Evolutionary conservation across 2,888 invertebrate genomes (phyloP).

Genomic region (Agonopterix alstromeriana): DNA sequence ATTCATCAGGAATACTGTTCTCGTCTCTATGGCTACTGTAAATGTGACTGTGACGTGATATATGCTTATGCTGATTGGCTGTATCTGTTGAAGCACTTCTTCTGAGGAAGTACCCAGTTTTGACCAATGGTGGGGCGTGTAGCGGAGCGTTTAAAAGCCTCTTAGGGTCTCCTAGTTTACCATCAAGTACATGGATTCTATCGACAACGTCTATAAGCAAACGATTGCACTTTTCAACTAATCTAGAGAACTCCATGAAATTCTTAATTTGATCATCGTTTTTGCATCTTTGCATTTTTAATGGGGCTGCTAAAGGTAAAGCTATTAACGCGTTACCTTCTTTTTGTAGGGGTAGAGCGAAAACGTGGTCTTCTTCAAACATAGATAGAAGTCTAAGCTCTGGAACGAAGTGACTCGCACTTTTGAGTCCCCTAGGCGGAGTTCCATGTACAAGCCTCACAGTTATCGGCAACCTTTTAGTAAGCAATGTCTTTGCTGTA

Average conservation of each 20-base stretch:
- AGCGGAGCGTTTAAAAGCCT: constrained; percentile 59
- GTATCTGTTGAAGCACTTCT: constrained; percentile 88
- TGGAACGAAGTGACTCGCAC: constrained; percentile 88
- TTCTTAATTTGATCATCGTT: constrained; percentile 88
- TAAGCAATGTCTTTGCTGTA: constrained; percentile 90
- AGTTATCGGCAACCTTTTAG: constrained; percentile 93
- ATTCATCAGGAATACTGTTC: constrained; percentile 85
- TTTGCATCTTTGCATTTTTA: constrained; percentile 88
- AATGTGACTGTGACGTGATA: constrained; percentile 69
- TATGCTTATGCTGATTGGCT: constrained; percentile 75
- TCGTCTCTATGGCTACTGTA: constrained; percentile 79
- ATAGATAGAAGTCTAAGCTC: constrained; percentile 89
- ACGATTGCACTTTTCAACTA: constrained; percentile 86
- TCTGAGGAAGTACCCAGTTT: constrained; percentile 83
- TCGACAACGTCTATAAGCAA: constrained; percentile 86
- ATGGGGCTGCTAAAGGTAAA: constrained; percentile 89
- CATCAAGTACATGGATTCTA: constrained; percentile 87
- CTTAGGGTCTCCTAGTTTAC: constrained; percentile 83
- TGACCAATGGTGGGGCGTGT: constrained; percentile 63
- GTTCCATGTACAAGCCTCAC: constrained; percentile 94
- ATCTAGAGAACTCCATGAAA: constrained; percentile 84
- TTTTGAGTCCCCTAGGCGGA: constrained; percentile 89
- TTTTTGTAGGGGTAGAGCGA: constrained; percentile 89
- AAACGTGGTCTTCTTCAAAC: constrained; percentile 91
- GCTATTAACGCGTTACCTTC: constrained; percentile 87